Percentiles rank a stretch among this genome's conserved stretches.
Evolutionary conservation across 2,797 vertebrate genomes (phyloP).

Genomic region (Pelochelys cantorii): DNA sequence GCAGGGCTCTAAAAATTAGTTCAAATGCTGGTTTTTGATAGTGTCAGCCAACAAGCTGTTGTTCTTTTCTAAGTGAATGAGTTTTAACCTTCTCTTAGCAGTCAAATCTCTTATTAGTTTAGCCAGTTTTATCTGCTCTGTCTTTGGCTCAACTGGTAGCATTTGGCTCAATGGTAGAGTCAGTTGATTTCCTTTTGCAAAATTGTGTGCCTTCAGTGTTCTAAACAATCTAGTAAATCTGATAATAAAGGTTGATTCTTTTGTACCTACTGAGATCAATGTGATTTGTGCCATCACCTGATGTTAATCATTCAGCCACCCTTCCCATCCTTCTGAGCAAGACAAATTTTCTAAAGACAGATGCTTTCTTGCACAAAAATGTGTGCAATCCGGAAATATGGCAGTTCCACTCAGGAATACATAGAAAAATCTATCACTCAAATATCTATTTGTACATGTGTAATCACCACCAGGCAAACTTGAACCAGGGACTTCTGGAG

Average conservation of each 20-base stretch:
- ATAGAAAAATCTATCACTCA: background rate
- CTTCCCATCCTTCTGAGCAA: constrained; percentile 25
- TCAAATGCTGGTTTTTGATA: background rate
- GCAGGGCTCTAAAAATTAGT: background rate
- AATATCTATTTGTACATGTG: background rate
- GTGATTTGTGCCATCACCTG: constrained; percentile 43
- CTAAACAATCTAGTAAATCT: constrained; percentile 17
- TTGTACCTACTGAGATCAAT: background rate
- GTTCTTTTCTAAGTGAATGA: background rate
- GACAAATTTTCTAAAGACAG: constrained; percentile 27
- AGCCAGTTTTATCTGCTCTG: constrained; percentile 1
- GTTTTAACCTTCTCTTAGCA: background rate
- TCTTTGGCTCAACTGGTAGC: background rate
- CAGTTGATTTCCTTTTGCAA: constrained; percentile 37
- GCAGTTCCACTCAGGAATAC: background rate
- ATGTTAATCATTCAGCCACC: constrained; percentile 35
- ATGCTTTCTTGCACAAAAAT: constrained; percentile 31
- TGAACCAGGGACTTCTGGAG: too few species aligned
- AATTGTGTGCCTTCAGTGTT: constrained; percentile 43
- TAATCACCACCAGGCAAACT: too few species aligned
- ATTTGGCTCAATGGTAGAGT: background rate
- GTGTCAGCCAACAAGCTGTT: constrained; percentile 8
- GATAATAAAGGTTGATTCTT: constrained; percentile 7
- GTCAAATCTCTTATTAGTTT: background rate
- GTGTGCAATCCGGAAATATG: constrained; percentile 2